Conservation (phyloP, 1,140 invertebrate species). For the Caenorhabditis briggsae region DNA sequence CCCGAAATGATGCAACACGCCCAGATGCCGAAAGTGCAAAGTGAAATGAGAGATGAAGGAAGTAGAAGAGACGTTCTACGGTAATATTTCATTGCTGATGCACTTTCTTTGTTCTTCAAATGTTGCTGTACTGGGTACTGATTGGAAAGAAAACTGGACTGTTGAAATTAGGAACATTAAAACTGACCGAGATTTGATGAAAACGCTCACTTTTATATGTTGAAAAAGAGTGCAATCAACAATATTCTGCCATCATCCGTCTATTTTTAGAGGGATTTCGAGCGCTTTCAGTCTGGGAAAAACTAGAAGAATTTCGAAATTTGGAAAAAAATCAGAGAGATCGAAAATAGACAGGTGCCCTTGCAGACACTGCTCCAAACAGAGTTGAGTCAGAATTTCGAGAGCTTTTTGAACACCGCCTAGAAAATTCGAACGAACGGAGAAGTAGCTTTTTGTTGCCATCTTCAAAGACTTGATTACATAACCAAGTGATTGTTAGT, state of each 20-base stretch:
- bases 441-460: neutral
- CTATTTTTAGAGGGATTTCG: no score
- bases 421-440: neutral
- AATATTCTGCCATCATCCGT: no score
- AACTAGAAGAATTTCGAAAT: no score
- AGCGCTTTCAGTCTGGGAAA: no score
- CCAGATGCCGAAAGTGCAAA: constrained; percentile 5
- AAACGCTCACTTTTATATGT: neutral
- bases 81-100: constrained; percentile 7
- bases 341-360: no score
- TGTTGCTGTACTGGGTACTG: neutral
- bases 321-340: no score
- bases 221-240: no score
- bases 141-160: neutral
- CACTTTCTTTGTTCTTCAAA: constrained; percentile 39
- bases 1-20: constrained; percentile 8
- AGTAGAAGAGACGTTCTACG: neutral
- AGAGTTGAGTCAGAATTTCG: no score
- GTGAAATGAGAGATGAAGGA: neutral
- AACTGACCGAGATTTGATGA: neutral
- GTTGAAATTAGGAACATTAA: neutral
- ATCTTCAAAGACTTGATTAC: neutral
- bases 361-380: no score
- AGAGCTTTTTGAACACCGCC: no score
- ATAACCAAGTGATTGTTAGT: constrained; percentile 3